Evolutionary conservation across 92 coral and sea anemone genomes (phyloP), one percentile per base, ranked within the genome.

Genomic region (Parazoanthus darwini): DNA sequence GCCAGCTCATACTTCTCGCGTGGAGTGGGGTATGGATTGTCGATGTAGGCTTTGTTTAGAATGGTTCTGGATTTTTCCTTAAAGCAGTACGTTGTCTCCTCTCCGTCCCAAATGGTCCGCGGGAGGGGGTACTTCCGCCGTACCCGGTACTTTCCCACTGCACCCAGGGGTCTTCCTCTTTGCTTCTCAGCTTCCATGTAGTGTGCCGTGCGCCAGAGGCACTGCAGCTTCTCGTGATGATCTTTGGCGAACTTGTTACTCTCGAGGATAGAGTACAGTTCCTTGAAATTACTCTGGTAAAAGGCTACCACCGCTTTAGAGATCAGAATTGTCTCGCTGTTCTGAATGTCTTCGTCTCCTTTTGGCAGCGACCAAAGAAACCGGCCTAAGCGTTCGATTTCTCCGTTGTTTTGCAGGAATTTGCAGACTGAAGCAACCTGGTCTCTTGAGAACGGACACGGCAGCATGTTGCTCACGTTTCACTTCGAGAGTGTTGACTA

Each of bases 321-420:
- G n/a, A 95, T 94, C 25, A 92, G 88, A 80, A 97, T 95, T 26
- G 96, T 89, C 92, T 97, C 99, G 50, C 95, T 88, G 56, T 83
- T 90, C 77, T 91, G 91, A 36, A 93, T 92, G 44, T 95, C 98
- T 86, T 88, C 95, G 78, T 93, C 89, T 36, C 90, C 93, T 87
- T 85, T 89, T 44, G 99, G 99, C 74, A 97, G 85, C 3, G 99
- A 97, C 99, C 99, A 97, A 23, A 97, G 94, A 91, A 97, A 97
- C 77, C 99, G 89, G 25, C 94, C 92, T 44, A 97, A 80, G 59
- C 99, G 92, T 36, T 97, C 98, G 39, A 94, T 92, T 71, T 97
- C 92, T n/a, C 98, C 98, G 88, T 89, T 94, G 82, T 90, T 93
- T 88, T 95, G 97, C 22, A 97, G 95, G 85, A 91, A 95, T 66